Base-by-base conservation (phyloP, 2,888 invertebrate genomes). In the Euplexia lucipara region DNA sequence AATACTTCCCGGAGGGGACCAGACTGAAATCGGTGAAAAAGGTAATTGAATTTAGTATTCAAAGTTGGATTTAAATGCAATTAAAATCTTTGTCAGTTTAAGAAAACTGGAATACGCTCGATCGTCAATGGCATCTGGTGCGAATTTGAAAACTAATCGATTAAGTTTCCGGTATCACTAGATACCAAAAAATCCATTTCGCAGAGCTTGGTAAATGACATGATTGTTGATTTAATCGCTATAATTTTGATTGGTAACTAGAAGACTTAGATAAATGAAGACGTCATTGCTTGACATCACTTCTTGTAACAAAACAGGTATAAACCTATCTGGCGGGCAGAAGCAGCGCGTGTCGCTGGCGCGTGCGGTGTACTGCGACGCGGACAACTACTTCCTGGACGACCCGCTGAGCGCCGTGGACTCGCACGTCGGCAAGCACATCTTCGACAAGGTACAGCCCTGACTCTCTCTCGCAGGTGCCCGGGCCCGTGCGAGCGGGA, bases 1-100 rank as follows among this genome's bases (percentile, higher is more conserved):
- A 53, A 98, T 99, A 94, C 93, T 99, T 39, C 98, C 98, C 0
- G 99, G 97, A 14, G 99, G 99, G 0, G 99, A 99, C 95, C 96
- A 97, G 87, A 99, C 99, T 0, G 99, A 99, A 96, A 99, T 99
- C 78, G 99, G 99, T 64, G 99, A 99, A 93, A 99, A 99, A 94
- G 98, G 98, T 90, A 6, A 39, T 30, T 32, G 7, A 10, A 45
- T 37, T 47, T 56, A 14, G n/a, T 42, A 44, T 44, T 63, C 4
- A 9, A 20, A 35, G 20, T 42, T 14, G 3, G 12, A 30, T 64
- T 42, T 3, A 16, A 20, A 44, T 16, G 16, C 20, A 16, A 52
- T 34, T 7, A 4, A 63, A 49, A 26, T 3, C 12, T 3, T 39
- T n/a, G 26, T 9, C 6, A 7, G 26, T 26, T 32, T 10, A 12